Conservation (phyloP, 2,888 invertebrate genomes). For the Athalia cordata region DNA sequence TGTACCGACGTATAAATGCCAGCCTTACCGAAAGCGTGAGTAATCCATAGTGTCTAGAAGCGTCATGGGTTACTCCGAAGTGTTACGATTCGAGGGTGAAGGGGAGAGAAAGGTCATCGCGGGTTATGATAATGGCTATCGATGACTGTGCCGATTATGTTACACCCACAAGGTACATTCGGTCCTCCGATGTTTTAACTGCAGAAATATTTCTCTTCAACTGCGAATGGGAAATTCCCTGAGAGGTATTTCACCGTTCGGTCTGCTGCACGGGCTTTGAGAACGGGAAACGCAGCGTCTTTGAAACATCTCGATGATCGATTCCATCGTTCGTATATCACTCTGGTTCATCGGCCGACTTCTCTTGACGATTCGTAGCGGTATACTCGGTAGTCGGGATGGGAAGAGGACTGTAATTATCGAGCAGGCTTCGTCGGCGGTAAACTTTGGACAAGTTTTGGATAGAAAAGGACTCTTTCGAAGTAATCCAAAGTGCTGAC, state of each 20-base stretch:
- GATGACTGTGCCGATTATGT: too few relatives aligned
- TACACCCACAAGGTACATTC: too few relatives aligned
- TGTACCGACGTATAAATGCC: constrained; percentile 38
- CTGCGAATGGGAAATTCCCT: background rate
- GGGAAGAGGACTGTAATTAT: background rate
- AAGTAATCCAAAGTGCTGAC: constrained; percentile 39
- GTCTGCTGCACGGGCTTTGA: too few relatives aligned
- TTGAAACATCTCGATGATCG: background rate
- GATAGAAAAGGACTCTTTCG: constrained; percentile 17
- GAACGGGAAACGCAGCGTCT: background rate
- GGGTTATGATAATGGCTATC: too few relatives aligned
- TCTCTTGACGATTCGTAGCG: constrained; percentile 1
- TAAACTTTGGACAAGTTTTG: constrained; percentile 11
- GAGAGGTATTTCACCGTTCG: constrained; percentile 1
- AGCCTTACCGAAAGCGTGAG: constrained; percentile 21
- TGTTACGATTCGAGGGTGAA: too few relatives aligned
- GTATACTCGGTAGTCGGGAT: background rate
- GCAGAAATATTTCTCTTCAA: too few relatives aligned
- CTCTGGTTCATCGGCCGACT: background rate
- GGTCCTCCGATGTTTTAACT: too few relatives aligned
- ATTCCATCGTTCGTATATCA: constrained; percentile 11
- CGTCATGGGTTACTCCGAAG: too few relatives aligned
- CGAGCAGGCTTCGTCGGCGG: background rate
- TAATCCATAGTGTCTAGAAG: background rate
- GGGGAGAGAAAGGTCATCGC: too few relatives aligned